phyloP scores from a whole-genome alignment of 2,113 vertebrate genomes.

The Corythornis madagascariensis region DNA sequence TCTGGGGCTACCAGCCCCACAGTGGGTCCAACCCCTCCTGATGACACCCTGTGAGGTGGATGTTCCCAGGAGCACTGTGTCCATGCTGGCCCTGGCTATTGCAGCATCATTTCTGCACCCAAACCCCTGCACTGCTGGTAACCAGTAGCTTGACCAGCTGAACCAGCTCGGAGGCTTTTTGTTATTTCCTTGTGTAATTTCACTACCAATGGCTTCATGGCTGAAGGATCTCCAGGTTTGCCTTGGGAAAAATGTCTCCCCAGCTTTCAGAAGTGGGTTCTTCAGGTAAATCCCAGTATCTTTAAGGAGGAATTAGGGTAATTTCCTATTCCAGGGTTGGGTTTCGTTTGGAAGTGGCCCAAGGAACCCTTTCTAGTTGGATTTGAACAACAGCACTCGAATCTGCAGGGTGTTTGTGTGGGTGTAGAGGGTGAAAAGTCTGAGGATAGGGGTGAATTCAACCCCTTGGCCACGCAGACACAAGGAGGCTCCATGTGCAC shows the following conservation, averaged over 20 bases:
- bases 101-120: not conserved
- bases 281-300: not conserved
- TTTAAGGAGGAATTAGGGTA: not conserved
- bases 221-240: not conserved
- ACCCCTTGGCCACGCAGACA: no score
- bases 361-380: not conserved
- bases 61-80: not conserved
- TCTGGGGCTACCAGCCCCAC: fast-evolving
- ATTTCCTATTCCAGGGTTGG: not conserved
- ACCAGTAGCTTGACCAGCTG: not conserved
- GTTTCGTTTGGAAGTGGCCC: not conserved
- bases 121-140: not conserved
- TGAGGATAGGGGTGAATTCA: not conserved
- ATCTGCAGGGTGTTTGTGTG: not conserved
- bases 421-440: not conserved
- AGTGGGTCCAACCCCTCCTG: not conserved
- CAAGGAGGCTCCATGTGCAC: not conserved
- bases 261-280: not conserved
- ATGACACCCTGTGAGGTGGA: fast-evolving
- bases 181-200: not conserved
- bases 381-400: not conserved
- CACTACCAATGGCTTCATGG: not conserved
- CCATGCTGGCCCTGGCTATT: not conserved
- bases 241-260: not conserved
- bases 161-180: not conserved